phyloP scores from a whole-genome alignment of 2,888 invertebrate genomes.

The Protonemura montana region DNA sequence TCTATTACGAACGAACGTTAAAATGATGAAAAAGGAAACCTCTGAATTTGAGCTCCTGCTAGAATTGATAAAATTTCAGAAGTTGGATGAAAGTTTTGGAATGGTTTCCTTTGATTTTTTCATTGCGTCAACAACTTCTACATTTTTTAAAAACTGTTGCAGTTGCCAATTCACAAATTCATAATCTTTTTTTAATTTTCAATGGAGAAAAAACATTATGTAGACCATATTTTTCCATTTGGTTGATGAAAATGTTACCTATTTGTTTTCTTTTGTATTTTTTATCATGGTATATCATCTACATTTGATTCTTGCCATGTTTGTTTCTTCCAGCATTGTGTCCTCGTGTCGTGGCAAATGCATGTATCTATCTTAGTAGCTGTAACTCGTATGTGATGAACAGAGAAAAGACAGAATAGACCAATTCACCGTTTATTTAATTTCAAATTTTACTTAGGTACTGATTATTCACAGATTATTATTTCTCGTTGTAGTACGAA shows the following conservation, averaged over 20 bases:
- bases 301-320: too few species aligned
- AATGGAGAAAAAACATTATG: too few species aligned
- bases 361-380: neutral
- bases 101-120: too few species aligned
- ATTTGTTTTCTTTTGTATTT: neutral
- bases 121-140: too few species aligned
- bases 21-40: too few species aligned
- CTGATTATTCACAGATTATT: neutral
- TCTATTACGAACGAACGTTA: neutral
- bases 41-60: too few species aligned
- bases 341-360: neutral
- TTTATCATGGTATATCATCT: neutral
- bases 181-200: too few species aligned
- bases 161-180: too few species aligned
- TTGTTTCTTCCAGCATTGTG: neutral
- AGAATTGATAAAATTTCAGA: too few species aligned
- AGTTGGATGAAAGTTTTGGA: too few species aligned
- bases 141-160: too few species aligned
- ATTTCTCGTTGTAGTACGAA: neutral
- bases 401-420: neutral
- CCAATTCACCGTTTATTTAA: neutral
- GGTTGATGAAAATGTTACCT: neutral
- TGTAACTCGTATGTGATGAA: conserved; percentile 7
- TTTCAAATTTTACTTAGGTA: neutral
- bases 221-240: too few species aligned